Conservation (phyloP, 2,797 vertebrate genomes). For the Eulemur albifrons region DNA sequence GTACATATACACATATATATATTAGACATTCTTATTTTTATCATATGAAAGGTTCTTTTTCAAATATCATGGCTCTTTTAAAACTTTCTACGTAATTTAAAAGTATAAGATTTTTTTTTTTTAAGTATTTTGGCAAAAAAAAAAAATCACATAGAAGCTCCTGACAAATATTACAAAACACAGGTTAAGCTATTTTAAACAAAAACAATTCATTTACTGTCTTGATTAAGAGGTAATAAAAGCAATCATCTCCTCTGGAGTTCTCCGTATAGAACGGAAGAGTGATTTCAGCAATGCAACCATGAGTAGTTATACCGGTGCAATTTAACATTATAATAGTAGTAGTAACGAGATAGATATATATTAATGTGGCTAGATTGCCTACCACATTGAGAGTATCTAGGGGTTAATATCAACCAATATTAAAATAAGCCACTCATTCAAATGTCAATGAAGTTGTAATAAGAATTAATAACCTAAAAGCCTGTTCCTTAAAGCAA, state of each 20-base stretch:
- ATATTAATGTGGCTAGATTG: not conserved
- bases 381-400: not conserved
- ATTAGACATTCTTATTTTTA: not conserved
- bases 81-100: not conserved
- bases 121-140: not conserved
- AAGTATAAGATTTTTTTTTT: not conserved
- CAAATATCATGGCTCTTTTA: not conserved
- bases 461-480: constrained; percentile 6
- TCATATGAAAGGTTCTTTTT: not conserved
- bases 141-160: not conserved
- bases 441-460: not conserved
- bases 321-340: not conserved
- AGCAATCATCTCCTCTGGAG: constrained; percentile 4
- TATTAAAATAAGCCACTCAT: not conserved
- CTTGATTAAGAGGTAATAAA: constrained; percentile 34
- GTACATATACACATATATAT: not conserved
- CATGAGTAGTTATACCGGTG: not conserved
- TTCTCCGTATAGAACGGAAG: not conserved
- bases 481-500: constrained; percentile 3
- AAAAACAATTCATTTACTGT: constrained; percentile 20
- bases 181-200: constrained; percentile 28
- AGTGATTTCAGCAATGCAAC: not conserved
- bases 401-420: not conserved
- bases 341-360: not conserved
- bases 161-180: constrained; percentile 21